A percentile compares a stretch with the other conserved stretches of the same genome.
Conservation (phyloP, 2,888 invertebrate species). For the Himalopsyche kuldschensis region DNA sequence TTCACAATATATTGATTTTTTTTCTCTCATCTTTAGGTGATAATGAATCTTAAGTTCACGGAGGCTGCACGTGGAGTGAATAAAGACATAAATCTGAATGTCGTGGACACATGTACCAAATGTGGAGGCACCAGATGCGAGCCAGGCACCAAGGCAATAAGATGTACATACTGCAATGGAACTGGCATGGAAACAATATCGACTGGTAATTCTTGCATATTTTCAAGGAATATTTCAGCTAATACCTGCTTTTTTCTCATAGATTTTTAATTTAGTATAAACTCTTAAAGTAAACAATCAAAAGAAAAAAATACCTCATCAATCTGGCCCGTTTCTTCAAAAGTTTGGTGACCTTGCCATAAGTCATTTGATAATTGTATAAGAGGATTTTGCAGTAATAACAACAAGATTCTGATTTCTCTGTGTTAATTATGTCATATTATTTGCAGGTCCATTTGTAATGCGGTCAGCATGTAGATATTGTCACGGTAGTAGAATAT, state of each 20-base stretch:
- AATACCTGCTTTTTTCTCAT: not conserved
- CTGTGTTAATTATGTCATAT: not conserved
- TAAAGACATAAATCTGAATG: constrained; percentile 89
- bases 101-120: constrained; percentile 89
- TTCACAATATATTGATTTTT: not conserved
- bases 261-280: not conserved
- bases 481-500: constrained; percentile 83
- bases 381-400: no score
- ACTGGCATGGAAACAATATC: constrained; percentile 93
- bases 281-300: no score
- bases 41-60: constrained; percentile 86
- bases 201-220: constrained; percentile 54
- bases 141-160: constrained; percentile 85
- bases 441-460: constrained; percentile 80
- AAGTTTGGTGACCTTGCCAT: no score
- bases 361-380: no score
- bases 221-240: not conserved
- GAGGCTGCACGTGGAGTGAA: constrained; percentile 96
- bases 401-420: not conserved
- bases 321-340: no score
- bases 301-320: no score
- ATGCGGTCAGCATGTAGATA: constrained; percentile 95
- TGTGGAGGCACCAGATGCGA: constrained; percentile 86
- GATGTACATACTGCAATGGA: constrained; percentile 93
- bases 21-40: constrained; percentile 58